Conservation (phyloP, 35 echinoderm and acorn worm genomes). For the Amphiura filiformis region DNA sequence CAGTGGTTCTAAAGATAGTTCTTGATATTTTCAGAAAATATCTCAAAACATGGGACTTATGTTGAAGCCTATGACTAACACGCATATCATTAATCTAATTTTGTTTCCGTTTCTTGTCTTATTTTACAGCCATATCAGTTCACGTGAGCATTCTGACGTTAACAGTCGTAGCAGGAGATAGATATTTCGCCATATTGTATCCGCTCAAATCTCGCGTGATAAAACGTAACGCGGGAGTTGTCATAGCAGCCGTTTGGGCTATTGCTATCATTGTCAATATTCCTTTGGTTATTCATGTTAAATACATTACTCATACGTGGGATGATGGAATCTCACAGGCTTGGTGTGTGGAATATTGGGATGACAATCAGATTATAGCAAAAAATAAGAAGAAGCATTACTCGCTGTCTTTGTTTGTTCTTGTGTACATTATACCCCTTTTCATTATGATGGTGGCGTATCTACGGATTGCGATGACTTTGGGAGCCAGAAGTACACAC, state of each 20-base stretch:
- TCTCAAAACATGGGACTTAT: too few relatives aligned
- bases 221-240: slow-evolving; percentile 66
- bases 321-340: slow-evolving; percentile 25
- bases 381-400: slow-evolving; percentile 27
- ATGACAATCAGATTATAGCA: background rate
- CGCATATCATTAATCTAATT: too few relatives aligned
- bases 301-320: slow-evolving; percentile 36
- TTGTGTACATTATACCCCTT: slow-evolving; percentile 72
- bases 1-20: too few relatives aligned
- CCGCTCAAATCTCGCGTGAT: slow-evolving; percentile 88
- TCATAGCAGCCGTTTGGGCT: slow-evolving; percentile 63
- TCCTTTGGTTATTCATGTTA: slow-evolving; percentile 31
- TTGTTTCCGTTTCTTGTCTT: background rate
- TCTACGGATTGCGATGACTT: slow-evolving; percentile 67
- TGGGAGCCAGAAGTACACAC: slow-evolving; percentile 62
- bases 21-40: too few relatives aligned
- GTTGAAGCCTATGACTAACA: too few relatives aligned
- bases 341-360: slow-evolving; percentile 66
- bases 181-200: slow-evolving; percentile 90
- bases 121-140: slow-evolving; percentile 72
- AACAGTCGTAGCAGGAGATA: slow-evolving; percentile 77
- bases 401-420: slow-evolving; percentile 45
- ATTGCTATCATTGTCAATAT: slow-evolving; percentile 70
- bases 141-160: slow-evolving; percentile 93
- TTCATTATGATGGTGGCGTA: slow-evolving; percentile 72